phyloP scores from a whole-genome alignment of 2,113 vertebrate species.

The Cyprinodon variegatus region DNA sequence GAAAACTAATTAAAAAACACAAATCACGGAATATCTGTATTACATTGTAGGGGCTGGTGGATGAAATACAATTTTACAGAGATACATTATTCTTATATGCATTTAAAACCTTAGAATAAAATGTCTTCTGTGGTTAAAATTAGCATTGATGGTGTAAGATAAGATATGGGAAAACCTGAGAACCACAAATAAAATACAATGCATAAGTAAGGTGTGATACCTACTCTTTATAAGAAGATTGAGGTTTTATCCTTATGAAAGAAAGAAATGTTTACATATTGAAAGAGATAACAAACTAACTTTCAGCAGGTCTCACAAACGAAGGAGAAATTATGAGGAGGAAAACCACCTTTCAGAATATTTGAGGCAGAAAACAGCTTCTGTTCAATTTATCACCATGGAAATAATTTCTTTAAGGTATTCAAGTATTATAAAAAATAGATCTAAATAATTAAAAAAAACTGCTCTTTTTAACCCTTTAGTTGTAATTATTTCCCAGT shows the following conservation, averaged over 20 bases:
- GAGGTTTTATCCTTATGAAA: neutral
- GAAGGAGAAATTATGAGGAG: neutral
- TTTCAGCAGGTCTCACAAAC: neutral
- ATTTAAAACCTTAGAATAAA: neutral
- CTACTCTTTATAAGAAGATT: neutral
- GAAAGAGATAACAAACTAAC: neutral
- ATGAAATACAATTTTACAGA: too few relatives aligned
- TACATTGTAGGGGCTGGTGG: too few relatives aligned
- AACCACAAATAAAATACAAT: too few relatives aligned
- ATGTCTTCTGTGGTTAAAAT: neutral
- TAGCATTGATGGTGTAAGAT: neutral
- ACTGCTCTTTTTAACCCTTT: too few relatives aligned
- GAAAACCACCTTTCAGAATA: neutral
- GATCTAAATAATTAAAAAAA: too few relatives aligned
- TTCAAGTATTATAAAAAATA: too few relatives aligned
- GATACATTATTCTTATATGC: neutral
- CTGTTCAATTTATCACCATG: too few relatives aligned
- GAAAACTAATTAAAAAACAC: too few relatives aligned
- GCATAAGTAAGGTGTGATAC: neutral
- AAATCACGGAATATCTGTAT: too few relatives aligned
- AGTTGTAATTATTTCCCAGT: too few relatives aligned
- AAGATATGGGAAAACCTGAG: too few relatives aligned
- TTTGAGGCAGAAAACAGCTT: neutral
- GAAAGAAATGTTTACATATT: neutral
- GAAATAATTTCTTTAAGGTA: too few relatives aligned